Percentiles rank a stretch among this genome's conserved stretches.
phyloP scores from a whole-genome alignment of 2,888 invertebrate species.

The Halocaridina rubra region DNA sequence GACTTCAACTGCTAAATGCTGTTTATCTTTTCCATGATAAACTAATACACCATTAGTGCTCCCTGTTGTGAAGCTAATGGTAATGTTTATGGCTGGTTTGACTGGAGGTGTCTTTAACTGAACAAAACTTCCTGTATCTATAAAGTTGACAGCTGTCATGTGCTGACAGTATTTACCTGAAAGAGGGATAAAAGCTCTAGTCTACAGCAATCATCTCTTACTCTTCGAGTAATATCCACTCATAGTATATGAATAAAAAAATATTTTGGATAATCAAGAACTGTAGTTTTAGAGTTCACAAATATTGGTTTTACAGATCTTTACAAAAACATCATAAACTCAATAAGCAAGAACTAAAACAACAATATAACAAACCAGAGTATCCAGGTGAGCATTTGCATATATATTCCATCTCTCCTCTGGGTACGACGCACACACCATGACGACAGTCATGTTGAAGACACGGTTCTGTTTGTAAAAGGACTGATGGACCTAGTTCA shows the following conservation, averaged over 20 bases:
- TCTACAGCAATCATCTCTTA: too few relatives aligned
- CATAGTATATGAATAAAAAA: too few relatives aligned
- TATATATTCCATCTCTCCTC: constrained; percentile 83
- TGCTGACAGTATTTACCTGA: constrained; percentile 94
- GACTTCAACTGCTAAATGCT: constrained; percentile 94
- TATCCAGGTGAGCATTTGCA: constrained; percentile 97
- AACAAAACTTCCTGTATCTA: constrained; percentile 90
- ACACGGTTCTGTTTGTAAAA: constrained; percentile 74
- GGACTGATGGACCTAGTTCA: constrained; percentile 90
- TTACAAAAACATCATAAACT: too few relatives aligned
- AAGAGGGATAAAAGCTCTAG: too few relatives aligned
- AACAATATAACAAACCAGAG: constrained; percentile 78
- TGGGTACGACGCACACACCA: constrained; percentile 93
- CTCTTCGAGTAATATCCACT: too few relatives aligned
- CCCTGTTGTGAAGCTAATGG: constrained; percentile 81
- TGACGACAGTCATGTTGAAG: constrained; percentile 94
- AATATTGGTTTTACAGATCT: too few relatives aligned
- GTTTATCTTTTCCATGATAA: constrained; percentile 84
- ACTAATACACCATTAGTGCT: constrained; percentile 88
- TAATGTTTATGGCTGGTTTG: constrained; percentile 91
- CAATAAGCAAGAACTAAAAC: too few relatives aligned
- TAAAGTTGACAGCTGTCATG: constrained; percentile 91
- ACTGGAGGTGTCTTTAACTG: constrained; percentile 89
- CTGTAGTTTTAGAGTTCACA: too few relatives aligned
- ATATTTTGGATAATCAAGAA: too few relatives aligned